Evolutionary conservation across 2,888 invertebrate genomes (phyloP).

Genomic region (Cryptosula pallasiana): DNA sequence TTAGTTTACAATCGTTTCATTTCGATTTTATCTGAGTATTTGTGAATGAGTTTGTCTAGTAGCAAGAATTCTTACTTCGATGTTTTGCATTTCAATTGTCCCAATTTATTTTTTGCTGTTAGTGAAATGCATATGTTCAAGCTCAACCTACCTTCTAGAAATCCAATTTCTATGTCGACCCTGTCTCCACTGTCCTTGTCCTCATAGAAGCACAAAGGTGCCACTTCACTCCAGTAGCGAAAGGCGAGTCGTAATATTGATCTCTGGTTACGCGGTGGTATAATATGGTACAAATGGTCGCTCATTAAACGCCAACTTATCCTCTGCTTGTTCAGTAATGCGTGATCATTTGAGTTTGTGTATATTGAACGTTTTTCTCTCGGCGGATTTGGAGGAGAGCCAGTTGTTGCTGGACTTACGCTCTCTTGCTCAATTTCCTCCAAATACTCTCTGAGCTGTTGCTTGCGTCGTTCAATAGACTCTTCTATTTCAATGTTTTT

Average conservation of each 20-base stretch:
- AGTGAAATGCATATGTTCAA: too few relatives aligned
- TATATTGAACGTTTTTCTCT: slow-evolving; percentile 1
- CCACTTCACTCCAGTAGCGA: slow-evolving; percentile 54
- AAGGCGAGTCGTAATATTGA: slow-evolving; percentile 50
- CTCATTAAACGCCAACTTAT: slow-evolving; percentile 48
- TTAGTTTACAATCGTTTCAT: too few relatives aligned
- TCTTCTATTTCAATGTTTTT: neutral
- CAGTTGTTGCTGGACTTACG: neutral
- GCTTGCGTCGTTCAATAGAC: neutral
- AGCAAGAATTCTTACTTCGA: too few relatives aligned
- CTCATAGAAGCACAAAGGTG: slow-evolving; percentile 50
- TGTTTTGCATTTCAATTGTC: too few relatives aligned
- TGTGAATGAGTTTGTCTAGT: too few relatives aligned
- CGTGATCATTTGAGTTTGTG: neutral
- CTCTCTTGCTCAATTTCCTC: neutral
- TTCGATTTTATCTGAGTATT: too few relatives aligned
- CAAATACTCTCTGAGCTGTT: neutral
- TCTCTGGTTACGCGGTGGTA: slow-evolving; percentile 46
- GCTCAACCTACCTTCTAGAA: slow-evolving; percentile 53
- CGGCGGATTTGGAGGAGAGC: neutral
- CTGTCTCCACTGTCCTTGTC: slow-evolving; percentile 39
- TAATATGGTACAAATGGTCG: slow-evolving; percentile 44
- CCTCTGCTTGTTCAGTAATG: slow-evolving; percentile 33
- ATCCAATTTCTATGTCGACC: slow-evolving; percentile 52
- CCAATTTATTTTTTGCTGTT: too few relatives aligned